Percentiles rank a stretch among this genome's conserved stretches.
Evolutionary conservation across 1,140 invertebrate species (phyloP).

Genomic region (Lordiphosa mommai): DNA sequence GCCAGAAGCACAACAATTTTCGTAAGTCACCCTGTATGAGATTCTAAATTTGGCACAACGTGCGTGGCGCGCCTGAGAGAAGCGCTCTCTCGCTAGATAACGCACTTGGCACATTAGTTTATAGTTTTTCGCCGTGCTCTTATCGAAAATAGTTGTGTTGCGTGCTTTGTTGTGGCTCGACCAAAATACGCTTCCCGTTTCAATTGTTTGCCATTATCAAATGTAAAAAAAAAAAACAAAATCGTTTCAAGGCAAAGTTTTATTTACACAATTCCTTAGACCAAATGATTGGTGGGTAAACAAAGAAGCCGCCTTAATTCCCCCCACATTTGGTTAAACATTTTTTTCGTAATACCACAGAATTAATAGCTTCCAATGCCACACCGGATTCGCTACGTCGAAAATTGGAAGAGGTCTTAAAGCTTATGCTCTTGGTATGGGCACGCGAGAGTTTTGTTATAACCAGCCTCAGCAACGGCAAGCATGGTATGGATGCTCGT

Average conservation of each 20-base stretch:
- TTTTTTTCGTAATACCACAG: conserved; percentile 28
- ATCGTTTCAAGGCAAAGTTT: conserved; percentile 9
- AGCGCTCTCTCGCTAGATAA: conserved; percentile 15
- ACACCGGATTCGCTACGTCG: conserved; percentile 83
- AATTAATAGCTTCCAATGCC: conserved; percentile 75
- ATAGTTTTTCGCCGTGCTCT: conserved; percentile 43
- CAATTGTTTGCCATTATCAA: conserved; percentile 23
- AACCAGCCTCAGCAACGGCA: conserved; percentile 81
- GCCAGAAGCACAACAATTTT: conserved; percentile 90
- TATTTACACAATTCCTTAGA: conserved; percentile 47
- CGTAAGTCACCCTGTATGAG: conserved; percentile 82
- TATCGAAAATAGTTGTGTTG: conserved; percentile 66
- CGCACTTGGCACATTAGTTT: conserved; percentile 23
- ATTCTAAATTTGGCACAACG: conserved; percentile 63
- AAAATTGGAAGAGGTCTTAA: conserved; percentile 88
- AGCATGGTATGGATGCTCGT: conserved; percentile 80
- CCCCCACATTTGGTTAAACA: background rate
- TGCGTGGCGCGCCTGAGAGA: conserved; percentile 20
- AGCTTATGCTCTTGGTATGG: conserved; percentile 90
- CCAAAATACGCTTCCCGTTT: conserved; percentile 18
- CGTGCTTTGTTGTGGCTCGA: conserved; percentile 64
- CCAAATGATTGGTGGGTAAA: conserved; percentile 73
- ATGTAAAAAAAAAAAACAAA: conserved; percentile 43
- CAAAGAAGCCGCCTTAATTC: conserved; percentile 11
- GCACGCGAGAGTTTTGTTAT: conserved; percentile 87